These are phyloP conservation scores for Sphinx pinastri DNA, from an alignment of 2,888 invertebrate species.

Conservation along the genomic window DNA sequence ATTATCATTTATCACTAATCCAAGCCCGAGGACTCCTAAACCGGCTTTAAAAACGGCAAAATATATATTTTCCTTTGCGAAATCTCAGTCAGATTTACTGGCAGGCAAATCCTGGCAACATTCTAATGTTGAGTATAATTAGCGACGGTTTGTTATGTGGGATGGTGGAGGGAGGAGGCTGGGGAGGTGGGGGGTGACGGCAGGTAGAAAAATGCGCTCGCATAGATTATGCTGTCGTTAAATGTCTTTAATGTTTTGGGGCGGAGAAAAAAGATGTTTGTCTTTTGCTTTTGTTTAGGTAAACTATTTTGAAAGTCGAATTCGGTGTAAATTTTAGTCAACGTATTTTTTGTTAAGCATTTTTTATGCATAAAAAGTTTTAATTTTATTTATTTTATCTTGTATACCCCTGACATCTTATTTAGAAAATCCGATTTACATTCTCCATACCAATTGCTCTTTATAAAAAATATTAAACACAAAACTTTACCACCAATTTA, in stretches of 20 bases:
- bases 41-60: slow-evolving; percentile 35
- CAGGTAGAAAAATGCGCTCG: slow-evolving; percentile 38
- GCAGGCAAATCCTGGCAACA: slow-evolving; percentile 57
- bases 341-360: not conserved
- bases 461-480: not conserved
- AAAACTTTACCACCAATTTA: not conserved
- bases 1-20: not conserved
- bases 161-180: slow-evolving; percentile 31
- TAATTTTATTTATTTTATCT: no score
- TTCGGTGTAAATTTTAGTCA: not conserved
- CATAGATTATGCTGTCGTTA: slow-evolving; percentile 45
- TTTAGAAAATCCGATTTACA: not conserved
- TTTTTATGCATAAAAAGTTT: not conserved
- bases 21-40: not conserved
- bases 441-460: not conserved
- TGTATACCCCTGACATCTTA: not conserved
- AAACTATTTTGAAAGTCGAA: not conserved
- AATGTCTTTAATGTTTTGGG: slow-evolving; percentile 36
- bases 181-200: slow-evolving; percentile 34
- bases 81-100: slow-evolving; percentile 59
- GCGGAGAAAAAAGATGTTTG: slow-evolving; percentile 14
- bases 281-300: slow-evolving; percentile 4
- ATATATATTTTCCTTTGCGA: slow-evolving; percentile 18
- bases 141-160: slow-evolving; percentile 47
- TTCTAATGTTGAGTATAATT: slow-evolving; percentile 53